phyloP scores from a whole-genome alignment of 2,888 invertebrate genomes.

The Furcula furcula region DNA sequence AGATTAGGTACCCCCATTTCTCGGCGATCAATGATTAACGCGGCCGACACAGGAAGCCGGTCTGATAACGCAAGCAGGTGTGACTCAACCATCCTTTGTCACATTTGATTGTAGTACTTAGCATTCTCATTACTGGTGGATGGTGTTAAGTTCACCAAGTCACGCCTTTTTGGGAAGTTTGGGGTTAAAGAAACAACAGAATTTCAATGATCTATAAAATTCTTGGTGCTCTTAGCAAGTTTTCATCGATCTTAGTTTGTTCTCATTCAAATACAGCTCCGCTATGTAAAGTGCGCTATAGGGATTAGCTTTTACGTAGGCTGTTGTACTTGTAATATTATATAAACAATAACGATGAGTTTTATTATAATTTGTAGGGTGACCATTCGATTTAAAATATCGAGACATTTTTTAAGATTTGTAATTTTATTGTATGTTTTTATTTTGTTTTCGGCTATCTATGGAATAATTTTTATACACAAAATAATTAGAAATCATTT shows the following conservation, averaged over 20 bases:
- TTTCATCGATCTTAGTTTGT: too few species aligned
- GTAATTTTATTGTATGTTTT: neutral
- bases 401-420: neutral
- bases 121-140: too few species aligned
- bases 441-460: neutral
- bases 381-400: neutral
- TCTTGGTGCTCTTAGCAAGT: too few species aligned
- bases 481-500: slow-evolving; percentile 6
- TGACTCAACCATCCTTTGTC: slow-evolving; percentile 52
- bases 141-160: too few species aligned
- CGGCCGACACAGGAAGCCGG: slow-evolving; percentile 39
- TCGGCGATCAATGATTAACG: slow-evolving; percentile 43
- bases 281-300: too few species aligned
- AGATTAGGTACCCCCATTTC: slow-evolving; percentile 51
- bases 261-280: too few species aligned
- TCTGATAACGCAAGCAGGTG: slow-evolving; percentile 42
- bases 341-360: too few species aligned
- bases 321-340: too few species aligned
- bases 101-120: neutral
- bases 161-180: too few species aligned
- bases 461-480: neutral
- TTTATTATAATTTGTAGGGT: neutral
- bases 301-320: too few species aligned
- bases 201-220: too few species aligned
- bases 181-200: too few species aligned